Percentiles rank a stretch among this genome's conserved stretches.
Evolutionary conservation across 2,888 invertebrate species (phyloP).

Genomic region (Chrysotoxum bicinctum): DNA sequence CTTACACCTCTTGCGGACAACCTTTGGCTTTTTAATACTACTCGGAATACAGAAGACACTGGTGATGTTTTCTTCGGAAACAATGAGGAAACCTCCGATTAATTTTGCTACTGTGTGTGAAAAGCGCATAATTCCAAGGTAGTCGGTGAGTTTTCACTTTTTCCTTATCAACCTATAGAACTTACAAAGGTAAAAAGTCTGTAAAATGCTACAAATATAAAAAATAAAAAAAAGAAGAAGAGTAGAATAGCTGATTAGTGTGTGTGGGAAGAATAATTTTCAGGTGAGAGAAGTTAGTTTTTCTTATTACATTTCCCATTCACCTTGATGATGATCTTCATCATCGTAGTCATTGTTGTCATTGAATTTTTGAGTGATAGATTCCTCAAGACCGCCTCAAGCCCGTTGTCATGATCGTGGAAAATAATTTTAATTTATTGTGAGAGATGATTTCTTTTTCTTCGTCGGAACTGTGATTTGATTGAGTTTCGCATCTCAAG

Average conservation of each 20-base stretch:
- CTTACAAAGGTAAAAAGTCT: not conserved
- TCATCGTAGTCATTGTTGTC: slow-evolving; percentile 33
- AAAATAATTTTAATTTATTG: slow-evolving; percentile 33
- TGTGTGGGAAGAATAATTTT: slow-evolving; percentile 70
- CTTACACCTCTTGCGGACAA: not conserved
- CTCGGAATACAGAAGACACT: not conserved
- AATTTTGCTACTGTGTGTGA: slow-evolving; percentile 66
- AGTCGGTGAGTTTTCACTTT: slow-evolving; percentile 71
- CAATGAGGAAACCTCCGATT: slow-evolving; percentile 69
- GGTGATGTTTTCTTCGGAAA: slow-evolving; percentile 32
- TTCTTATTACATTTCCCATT: slow-evolving; percentile 28
- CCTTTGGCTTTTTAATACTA: slow-evolving; percentile 37
- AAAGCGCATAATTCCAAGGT: slow-evolving; percentile 71
- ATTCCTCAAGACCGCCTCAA: not conserved
- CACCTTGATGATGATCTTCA: slow-evolving; percentile 44
- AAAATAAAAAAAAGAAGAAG: not conserved
- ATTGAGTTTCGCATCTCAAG: slow-evolving; percentile 29
- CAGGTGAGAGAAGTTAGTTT: slow-evolving; percentile 46
- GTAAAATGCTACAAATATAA: not conserved
- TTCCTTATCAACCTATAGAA: slow-evolving; percentile 35
- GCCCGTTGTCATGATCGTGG: slow-evolving; percentile 30
- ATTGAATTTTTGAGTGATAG: slow-evolving; percentile 50
- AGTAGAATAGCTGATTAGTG: slow-evolving; percentile 54
- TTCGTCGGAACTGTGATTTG: slow-evolving; percentile 26
- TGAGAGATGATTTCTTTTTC: slow-evolving; percentile 53